Percentiles rank a stretch among this genome's conserved stretches.
These are phyloP conservation scores for Stomorhina lunata DNA, from an alignment of 2,888 invertebrate species.

Conservation along the genomic window DNA sequence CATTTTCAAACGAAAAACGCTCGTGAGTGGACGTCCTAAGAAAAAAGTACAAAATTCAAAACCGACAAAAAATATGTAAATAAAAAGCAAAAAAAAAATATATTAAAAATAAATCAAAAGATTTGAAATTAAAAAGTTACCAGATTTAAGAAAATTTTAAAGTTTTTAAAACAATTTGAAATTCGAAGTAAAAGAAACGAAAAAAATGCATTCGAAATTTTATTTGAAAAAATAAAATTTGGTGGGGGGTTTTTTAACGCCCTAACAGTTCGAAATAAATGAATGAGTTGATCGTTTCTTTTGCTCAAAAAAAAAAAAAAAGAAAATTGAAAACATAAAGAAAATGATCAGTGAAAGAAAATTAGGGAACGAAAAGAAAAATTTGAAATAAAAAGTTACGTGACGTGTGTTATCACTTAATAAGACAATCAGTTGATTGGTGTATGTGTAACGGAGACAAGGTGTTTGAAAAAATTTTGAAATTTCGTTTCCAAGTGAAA, in stretches of 20 bases:
- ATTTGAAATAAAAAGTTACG: conserved; percentile 22
- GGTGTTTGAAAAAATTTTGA: conserved; percentile 45
- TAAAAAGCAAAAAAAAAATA: not conserved
- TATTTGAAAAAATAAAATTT: not conserved
- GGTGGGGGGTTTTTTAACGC: not conserved
- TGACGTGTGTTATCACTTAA: conserved; percentile 40
- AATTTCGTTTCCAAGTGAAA: conserved; percentile 10
- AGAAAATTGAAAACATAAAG: not conserved
- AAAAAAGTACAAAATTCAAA: conserved; percentile 11
- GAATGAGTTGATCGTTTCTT: not conserved
- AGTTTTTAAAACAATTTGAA: not conserved
- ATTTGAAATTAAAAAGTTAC: conserved; percentile 27
- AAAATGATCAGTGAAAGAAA: conserved; percentile 11
- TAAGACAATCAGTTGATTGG: conserved; percentile 45
- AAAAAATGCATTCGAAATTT: not conserved
- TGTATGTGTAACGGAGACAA: conserved; percentile 53
- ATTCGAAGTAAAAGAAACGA: not conserved
- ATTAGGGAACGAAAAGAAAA: not conserved
- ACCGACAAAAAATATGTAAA: not conserved
- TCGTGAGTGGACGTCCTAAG: conserved; percentile 74
- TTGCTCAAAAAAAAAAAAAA: conserved; percentile 9
- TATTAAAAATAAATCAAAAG: not conserved
- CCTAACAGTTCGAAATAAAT: not conserved
- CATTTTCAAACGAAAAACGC: conserved; percentile 75
- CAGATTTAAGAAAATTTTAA: not conserved